phyloP scores from a whole-genome alignment of 1,140 invertebrate species.

The Drosophila subpulchrella region DNA sequence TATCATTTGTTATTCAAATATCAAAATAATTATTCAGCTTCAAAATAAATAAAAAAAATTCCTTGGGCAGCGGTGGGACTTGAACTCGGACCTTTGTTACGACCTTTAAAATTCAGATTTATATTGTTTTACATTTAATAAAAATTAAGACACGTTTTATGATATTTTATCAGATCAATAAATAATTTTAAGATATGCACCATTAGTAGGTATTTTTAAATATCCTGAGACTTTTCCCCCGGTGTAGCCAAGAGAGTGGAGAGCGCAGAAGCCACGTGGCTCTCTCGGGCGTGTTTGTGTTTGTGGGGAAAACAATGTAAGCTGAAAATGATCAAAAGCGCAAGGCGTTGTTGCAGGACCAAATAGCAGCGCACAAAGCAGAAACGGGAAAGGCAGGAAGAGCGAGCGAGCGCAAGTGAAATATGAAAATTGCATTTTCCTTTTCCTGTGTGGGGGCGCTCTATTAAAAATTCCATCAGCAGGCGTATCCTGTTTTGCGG shows the following conservation, averaged over 20 bases:
- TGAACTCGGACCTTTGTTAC: not conserved
- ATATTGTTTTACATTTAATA: no score
- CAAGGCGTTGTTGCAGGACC: slow-evolving; percentile 58
- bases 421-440: slow-evolving; percentile 79
- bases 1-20: not conserved
- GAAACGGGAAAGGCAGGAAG: slow-evolving; percentile 1
- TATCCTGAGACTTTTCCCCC: not conserved
- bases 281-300: slow-evolving; percentile 23
- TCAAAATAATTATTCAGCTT: not conserved
- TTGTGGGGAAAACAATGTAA: slow-evolving; percentile 58
- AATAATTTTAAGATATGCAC: no score
- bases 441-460: slow-evolving; percentile 54
- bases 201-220: no score
- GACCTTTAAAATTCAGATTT: not conserved
- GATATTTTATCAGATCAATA: no score
- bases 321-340: slow-evolving; percentile 60
- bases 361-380: slow-evolving; percentile 12
- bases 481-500: slow-evolving; percentile 1
- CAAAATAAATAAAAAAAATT: not conserved
- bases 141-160: no score
- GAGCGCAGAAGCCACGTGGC: slow-evolving; percentile 38
- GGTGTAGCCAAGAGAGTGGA: slow-evolving; percentile 10
- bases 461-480: slow-evolving; percentile 33
- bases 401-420: slow-evolving; percentile 30
- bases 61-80: not conserved